Evolutionary conservation across 1,140 invertebrate genomes (phyloP), one percentile per base, ranked within the genome.

Genomic region (Spodoptera frugiperda): DNA sequence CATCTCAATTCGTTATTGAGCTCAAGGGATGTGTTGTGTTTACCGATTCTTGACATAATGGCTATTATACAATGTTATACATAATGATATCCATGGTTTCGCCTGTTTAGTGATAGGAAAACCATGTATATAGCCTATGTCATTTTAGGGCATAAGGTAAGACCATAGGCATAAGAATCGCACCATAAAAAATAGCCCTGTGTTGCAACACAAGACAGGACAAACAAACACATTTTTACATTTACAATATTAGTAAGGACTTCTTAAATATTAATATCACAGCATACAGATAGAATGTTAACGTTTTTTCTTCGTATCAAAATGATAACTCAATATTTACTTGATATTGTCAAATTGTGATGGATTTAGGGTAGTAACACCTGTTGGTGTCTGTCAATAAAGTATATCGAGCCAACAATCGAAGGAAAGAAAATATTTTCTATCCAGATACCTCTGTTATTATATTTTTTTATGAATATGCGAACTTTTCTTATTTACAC

Each of bases 321-420:
- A 59, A 73, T 51, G 61, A 76, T 55, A 70, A 68, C 65, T 76
- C 63, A 68, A 61, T 76, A 76, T 76, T 76, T 76, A 76, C 63
- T 57, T 53, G 11, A 46, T 14, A 68, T 33, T 57, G 63, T 76
- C 63, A 70, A 68, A 68, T 21, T 49, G 15, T 76, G 75, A 76
- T 49, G 51, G 65, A 76, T 76, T 55, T 76, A 63, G 65, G 53
- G 48, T 67, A 57, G n/a, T 12, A 70, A 68, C 75, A 76, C 75
- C 75, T 76, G 75, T 76, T 57, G 51, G 17, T 76, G 65, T 55
- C 75, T 73, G 54, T 73, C 55, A 59, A 59, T 59, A 59, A 48
- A 54, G 17, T 71, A 55, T 55, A 54, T 44, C 53, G 54, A 15
- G 70, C 19, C 49, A n/a, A 39, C 11, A 30, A 71, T 33, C 46